Evolutionary conservation across 2,113 vertebrate species (phyloP), one percentile per base, ranked within the genome.

Genomic region (Fregetta grallaria): DNA sequence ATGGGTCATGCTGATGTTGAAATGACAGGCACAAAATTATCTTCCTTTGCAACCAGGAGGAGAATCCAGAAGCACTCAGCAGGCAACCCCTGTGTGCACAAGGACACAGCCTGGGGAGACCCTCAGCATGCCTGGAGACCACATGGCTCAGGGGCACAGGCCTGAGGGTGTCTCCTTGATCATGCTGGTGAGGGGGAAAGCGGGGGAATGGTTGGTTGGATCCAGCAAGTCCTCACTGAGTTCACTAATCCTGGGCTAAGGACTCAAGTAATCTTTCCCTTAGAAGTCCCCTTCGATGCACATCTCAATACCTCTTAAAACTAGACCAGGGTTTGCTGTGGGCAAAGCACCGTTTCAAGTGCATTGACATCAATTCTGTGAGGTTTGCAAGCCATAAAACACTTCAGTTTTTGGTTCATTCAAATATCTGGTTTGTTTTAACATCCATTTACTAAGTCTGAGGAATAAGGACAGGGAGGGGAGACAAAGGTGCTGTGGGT

Each of bases 41-140:
- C 38, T 59, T 66, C 20, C 34, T 72, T 27, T 88, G 45, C 59
- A 77, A 53, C 5, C 44, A 66, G 44, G n/a, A 59, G 52, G 17
- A 71, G 38, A 66, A 53, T 40, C 21, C 17, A 53, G 52, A 32
- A 78, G 52, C 52, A 66, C 12, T 16, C 44, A 72, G 42, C 0
- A 0, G 40, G 47, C 32, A 76, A 22, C 49, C 17, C 38, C 15
- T 10, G 16, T 45, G 50, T 0, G 0, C 42, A 52, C 42, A 45
- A 65, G 71, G 34, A 30, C 34, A 8, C 1, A 3, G 58, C n/a
- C 59, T 52, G 27, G 45, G 40, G 50, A 71, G 36, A 22, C 23
- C 22, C 30, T 70, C 47, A 52, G 36, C 42, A 18, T 56, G 53
- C 30, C 72, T 50, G 25, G 30, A 76, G 30, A 36, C 30, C 38